Percentiles rank a stretch among this genome's conserved stretches.
These are phyloP conservation scores for Orthonychiurus folsomi DNA, from an alignment of 2,888 invertebrate species.

Conservation along the genomic window DNA sequence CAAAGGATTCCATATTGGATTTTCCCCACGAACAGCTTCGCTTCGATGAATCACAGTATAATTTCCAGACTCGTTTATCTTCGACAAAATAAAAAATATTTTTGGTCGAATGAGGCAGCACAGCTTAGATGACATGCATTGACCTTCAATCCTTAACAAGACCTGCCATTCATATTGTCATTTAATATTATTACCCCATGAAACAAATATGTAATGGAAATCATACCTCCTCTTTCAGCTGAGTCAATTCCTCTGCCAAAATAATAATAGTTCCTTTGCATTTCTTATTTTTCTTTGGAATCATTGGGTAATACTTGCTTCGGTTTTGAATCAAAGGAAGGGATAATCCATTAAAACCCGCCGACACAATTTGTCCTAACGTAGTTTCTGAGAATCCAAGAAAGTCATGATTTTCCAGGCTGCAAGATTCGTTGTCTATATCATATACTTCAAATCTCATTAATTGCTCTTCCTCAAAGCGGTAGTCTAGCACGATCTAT, in stretches of 20 bases:
- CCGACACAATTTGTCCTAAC: slow-evolving; percentile 48
- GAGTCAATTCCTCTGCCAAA: slow-evolving; percentile 34
- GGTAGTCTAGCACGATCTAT: slow-evolving; percentile 49
- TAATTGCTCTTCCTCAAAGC: slow-evolving; percentile 52
- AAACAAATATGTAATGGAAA: background rate
- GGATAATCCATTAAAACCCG: slow-evolving; percentile 36
- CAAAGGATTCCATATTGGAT: slow-evolving; percentile 50
- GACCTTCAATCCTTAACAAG: slow-evolving; percentile 17
- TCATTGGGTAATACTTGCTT: slow-evolving; percentile 34
- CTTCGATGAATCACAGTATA: slow-evolving; percentile 50
- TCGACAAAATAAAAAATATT: slow-evolving; percentile 41
- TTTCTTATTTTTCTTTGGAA: slow-evolving; percentile 24
- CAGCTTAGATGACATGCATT: slow-evolving; percentile 16
- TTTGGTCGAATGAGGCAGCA: slow-evolving; percentile 34
- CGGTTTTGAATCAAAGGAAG: slow-evolving; percentile 32
- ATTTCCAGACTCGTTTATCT: slow-evolving; percentile 44
- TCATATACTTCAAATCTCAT: slow-evolving; percentile 49
- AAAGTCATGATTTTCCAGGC: slow-evolving; percentile 46
- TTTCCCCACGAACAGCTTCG: slow-evolving; percentile 46
- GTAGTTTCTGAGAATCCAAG: slow-evolving; percentile 50
- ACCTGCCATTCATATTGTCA: too few relatives aligned
- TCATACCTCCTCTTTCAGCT: slow-evolving; percentile 35
- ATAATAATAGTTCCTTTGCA: slow-evolving; percentile 35
- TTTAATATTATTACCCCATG: too few relatives aligned
- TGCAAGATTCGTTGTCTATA: slow-evolving; percentile 42